phyloP scores from a whole-genome alignment of 2,888 invertebrate species.

The Aplocera efformata region DNA sequence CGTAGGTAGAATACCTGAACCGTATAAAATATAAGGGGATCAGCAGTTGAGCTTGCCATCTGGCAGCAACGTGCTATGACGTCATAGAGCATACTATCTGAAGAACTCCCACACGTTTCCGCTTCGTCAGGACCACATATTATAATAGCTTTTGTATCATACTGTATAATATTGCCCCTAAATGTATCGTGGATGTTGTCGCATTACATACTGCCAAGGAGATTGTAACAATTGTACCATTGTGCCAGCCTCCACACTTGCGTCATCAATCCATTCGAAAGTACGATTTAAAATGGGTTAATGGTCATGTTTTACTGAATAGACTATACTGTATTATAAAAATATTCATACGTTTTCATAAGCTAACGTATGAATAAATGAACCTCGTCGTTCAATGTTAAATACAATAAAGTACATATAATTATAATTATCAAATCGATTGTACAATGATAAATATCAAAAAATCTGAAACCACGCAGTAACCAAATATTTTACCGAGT shows the following conservation, averaged over 20 bases:
- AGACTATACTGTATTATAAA: constrained; percentile 46
- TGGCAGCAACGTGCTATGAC: constrained; percentile 16
- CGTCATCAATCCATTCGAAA: constrained; percentile 64
- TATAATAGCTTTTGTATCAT: constrained; percentile 33
- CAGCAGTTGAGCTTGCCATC: constrained; percentile 3
- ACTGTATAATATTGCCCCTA: constrained; percentile 39
- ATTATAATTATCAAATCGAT: no score
- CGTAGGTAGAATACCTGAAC: constrained; percentile 7
- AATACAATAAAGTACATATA: no score
- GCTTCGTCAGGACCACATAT: constrained; percentile 28
- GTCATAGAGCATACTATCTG: constrained; percentile 24
- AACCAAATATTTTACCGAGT: no score
- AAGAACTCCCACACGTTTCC: constrained; percentile 22
- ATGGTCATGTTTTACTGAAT: constrained; percentile 57
- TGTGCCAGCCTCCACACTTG: constrained; percentile 58
- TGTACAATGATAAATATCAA: no score
- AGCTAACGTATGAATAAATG: constrained; percentile 7
- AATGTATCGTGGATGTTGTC: constrained; percentile 45
- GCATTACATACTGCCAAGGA: constrained; percentile 46
- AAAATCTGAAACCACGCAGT: no score
- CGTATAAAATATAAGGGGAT: constrained; percentile 6
- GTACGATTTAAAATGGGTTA: constrained; percentile 72
- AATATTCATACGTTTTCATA: constrained; percentile 42
- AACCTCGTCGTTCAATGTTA: background rate
- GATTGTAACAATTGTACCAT: constrained; percentile 49